Base-by-base conservation (phyloP, 2,797 vertebrate species). In the Chloroceryle inda region DNA sequence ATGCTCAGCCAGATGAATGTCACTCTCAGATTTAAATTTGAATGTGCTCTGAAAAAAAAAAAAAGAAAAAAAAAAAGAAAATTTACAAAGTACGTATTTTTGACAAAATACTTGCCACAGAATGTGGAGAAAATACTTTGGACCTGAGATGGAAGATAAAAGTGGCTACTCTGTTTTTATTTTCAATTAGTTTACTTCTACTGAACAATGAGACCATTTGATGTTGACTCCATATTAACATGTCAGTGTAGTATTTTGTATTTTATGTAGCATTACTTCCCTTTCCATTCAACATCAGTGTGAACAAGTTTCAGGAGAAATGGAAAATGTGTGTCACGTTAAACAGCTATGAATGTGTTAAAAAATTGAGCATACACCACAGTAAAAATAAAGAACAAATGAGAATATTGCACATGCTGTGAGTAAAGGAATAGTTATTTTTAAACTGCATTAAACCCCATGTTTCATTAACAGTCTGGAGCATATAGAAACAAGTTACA, bases 11-110 rank as follows among this genome's bases (percentile, higher is more conserved):
- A 99, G 98, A 96, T 99, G 99, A 97, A 99, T 99, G 96, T 99
- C 99, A 89, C 99, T 99, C 97, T 99, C 99, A 0, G 99, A 99
- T 96, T 99, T 99, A 94, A 99, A 99, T 95, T 99, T 99, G 96
- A 99, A 99, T 18, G 99, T 99, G 98, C 99, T 99, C 99, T 99
- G 97, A 26, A 86, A 87, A 72, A 88, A 95, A 0, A 85, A 29
- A 86, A 79, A 74, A 88, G 95, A 95, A 0, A 85, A 11, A 23
- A 42, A 29, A 85, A 29, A 86, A 84, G 72, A 88, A 95, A 95
- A 0, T 91, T 87, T 59, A 90, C 11, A 27, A 72, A 55, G 18
- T 20, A 59, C 69, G 37, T 62, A 59, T 71, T 67, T 82, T 37
- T 52, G 38, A 85, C 16, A 78, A 87, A 83, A 66, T 45, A 9